These are phyloP conservation scores for Ptilorrhoa leucosticta DNA, from an alignment of 2,113 vertebrate genomes.

Conservation along the genomic window DNA sequence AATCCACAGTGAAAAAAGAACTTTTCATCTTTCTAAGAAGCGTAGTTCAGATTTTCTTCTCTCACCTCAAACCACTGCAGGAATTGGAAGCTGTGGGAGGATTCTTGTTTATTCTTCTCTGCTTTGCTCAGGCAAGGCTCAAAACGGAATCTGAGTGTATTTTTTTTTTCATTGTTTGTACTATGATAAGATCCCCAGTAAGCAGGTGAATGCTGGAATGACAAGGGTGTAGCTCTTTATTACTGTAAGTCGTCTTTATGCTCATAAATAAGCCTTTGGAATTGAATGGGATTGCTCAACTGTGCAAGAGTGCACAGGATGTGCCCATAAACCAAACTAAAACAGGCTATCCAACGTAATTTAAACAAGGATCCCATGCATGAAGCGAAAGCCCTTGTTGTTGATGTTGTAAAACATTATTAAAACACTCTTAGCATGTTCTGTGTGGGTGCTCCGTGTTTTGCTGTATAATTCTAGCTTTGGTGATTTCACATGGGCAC, in stretches of 20 bases:
- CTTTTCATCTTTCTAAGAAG: neutral
- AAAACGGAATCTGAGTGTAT: neutral
- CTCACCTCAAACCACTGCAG: neutral
- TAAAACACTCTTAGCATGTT: rapidly evolving
- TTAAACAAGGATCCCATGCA: neutral
- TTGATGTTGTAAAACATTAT: neutral
- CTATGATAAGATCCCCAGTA: neutral
- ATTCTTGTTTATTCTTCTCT: neutral
- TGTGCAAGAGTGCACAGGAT: conserved; percentile 6
- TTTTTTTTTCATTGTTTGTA: conserved; percentile 8
- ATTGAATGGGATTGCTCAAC: neutral
- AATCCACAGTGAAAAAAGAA: neutral
- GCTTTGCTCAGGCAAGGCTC: neutral
- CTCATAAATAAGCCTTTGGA: conserved; percentile 8
- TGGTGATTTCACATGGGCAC: neutral
- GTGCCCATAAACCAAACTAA: neutral
- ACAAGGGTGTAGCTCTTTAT: conserved; percentile 39
- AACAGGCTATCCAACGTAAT: neutral
- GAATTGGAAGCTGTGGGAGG: neutral
- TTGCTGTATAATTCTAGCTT: neutral
- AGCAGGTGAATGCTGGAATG: conserved; percentile 34
- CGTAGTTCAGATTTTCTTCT: neutral
- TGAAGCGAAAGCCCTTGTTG: neutral
- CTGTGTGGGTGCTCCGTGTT: neutral
- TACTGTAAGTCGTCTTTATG: neutral